Conservation (phyloP, 2,888 invertebrate species). For the Glaucopsyche alexis region DNA sequence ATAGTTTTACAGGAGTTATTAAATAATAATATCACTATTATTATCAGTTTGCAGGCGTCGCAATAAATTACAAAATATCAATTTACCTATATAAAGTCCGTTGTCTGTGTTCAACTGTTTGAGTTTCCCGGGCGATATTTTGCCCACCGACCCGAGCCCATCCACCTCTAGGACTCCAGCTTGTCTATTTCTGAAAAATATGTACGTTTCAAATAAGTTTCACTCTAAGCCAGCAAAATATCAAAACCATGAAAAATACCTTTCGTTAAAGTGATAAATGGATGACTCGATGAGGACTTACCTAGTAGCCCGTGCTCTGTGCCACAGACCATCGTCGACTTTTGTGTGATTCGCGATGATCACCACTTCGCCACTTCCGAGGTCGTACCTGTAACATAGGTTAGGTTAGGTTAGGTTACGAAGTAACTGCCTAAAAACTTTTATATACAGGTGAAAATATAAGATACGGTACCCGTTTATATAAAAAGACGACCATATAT, state of each 20-base stretch:
- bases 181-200: constrained; percentile 86
- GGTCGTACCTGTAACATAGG: constrained; percentile 84
- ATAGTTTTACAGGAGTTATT: too few relatives aligned
- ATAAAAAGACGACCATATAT: too few relatives aligned
- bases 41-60: too few relatives aligned
- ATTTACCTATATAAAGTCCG: constrained; percentile 91
- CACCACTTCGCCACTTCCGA: constrained; percentile 92
- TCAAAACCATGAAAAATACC: too few relatives aligned
- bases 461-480: too few relatives aligned
- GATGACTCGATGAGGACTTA: constrained; percentile 29
- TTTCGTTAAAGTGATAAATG: not conserved
- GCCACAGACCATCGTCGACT: constrained; percentile 92
- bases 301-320: constrained; percentile 61
- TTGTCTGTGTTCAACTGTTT: constrained; percentile 92
- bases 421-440: too few relatives aligned
- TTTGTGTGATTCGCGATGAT: constrained; percentile 91
- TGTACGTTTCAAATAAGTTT: not conserved
- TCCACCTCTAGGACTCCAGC: constrained; percentile 94
- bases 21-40: too few relatives aligned
- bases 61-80: not conserved
- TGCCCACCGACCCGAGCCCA: constrained; percentile 88
- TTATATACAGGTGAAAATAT: too few relatives aligned
- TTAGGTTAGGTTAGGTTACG: not conserved
- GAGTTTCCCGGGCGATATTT: constrained; percentile 90
- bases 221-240: too few relatives aligned